These are phyloP conservation scores for Prunella strophiata DNA, from an alignment of 2,797 vertebrate species.

Conservation along the genomic window DNA sequence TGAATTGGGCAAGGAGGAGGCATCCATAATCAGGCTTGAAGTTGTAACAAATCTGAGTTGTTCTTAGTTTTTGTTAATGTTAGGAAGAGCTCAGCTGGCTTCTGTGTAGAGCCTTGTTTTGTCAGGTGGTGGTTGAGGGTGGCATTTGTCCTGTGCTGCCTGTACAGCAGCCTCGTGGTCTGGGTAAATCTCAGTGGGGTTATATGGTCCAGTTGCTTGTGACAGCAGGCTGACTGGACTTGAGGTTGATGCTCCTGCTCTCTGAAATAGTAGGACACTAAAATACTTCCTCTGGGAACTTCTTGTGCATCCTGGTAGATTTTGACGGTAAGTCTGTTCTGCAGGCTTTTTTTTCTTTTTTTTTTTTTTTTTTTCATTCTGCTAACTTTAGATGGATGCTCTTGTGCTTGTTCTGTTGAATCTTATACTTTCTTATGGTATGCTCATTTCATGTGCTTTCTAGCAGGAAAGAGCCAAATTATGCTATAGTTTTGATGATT, in stretches of 20 bases:
- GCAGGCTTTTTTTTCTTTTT: no score
- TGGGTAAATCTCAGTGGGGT: not conserved
- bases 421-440: not conserved
- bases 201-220: rapidly evolving
- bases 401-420: not conserved
- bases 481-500: not conserved
- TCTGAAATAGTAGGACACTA: not conserved
- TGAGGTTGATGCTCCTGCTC: not conserved
- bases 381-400: not conserved
- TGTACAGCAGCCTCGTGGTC: not conserved
- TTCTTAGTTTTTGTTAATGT: not conserved
- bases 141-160: not conserved
- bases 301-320: not conserved
- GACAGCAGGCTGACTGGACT: not conserved
- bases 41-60: not conserved
- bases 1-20: not conserved
- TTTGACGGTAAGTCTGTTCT: not conserved
- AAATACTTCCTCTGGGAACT: not conserved
- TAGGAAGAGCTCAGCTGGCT: not conserved
- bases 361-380: not conserved
- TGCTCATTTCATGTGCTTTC: not conserved
- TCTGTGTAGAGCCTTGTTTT: not conserved
- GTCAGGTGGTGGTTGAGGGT: not conserved
- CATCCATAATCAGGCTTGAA: not conserved
- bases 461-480: not conserved